Base-by-base conservation (phyloP, 2,888 invertebrate species). In the Dasypogon diadema region DNA sequence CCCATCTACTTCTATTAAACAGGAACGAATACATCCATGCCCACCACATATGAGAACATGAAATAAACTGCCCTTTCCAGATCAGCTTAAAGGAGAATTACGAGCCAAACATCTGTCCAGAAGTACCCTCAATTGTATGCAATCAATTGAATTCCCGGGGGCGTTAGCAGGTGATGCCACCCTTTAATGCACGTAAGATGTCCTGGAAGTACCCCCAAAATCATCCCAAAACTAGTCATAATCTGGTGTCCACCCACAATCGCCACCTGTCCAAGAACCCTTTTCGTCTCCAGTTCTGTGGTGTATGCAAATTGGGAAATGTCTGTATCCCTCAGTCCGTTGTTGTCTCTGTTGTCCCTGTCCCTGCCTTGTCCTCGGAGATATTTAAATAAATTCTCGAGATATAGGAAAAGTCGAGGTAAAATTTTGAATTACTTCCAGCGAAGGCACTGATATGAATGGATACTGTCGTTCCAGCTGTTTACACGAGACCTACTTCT, bases 61-160 rank as follows among this genome's bases (percentile, higher is more conserved):
- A 37, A 21, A 60, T 37, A 37, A 60, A 60, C 37, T 37, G 37
- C 60, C 21, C 60, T n/a, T n/a, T 37, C 60, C 42, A 60, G 21
- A 5, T 18, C 8, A 6, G 22, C 21, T 34, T 34, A 21, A 5
- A 37, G 18, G 4, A 18, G 60, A 21, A 10, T 21, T 37, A 21
- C 37, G 60, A 60, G 18, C 37, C 60, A 2, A 60, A 60, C 60
- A 60, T 60, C 60, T 60, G 60, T 60, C 60, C 60, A 34, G 60
- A 37, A 37, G 37, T 60, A 37, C 51, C 16, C n/a, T 51, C 21
- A 21, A 51, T 51, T 51, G 51, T 18, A 60, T 60, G 60, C 21
- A 60, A 42, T 60, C 21, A 34, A 34, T 34, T 30, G 60, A 26
- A 18, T 2, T 34, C 21, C 16, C 18, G 18, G 18, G 37, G 60